Percentiles rank a stretch among this genome's conserved stretches.
phyloP scores from a whole-genome alignment of 2,113 vertebrate genomes.

The Monopterus albus region DNA sequence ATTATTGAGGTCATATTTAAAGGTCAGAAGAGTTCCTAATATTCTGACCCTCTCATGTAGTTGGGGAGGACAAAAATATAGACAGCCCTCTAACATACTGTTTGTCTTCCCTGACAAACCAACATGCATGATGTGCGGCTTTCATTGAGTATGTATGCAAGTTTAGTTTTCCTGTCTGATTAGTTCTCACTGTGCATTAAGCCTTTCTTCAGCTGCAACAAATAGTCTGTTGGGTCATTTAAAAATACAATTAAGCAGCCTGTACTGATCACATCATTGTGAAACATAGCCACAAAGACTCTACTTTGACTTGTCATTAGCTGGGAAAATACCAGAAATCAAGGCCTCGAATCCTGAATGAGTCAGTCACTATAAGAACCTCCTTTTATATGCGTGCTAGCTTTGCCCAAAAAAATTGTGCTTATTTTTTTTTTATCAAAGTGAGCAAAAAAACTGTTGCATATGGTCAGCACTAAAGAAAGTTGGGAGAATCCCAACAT shows the following conservation, averaged over 20 bases:
- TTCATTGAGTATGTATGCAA: no score
- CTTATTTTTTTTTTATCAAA: constrained; percentile 1
- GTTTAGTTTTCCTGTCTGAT: no score
- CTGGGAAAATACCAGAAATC: neutral
- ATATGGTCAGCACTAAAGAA: constrained; percentile 20
- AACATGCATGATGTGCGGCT: no score
- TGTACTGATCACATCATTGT: neutral
- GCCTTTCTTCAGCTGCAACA: neutral
- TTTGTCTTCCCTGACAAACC: no score
- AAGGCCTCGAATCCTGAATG: neutral
- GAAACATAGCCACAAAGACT: neutral
- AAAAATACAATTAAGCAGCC: no score
- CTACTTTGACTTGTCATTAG: neutral
- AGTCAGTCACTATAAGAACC: neutral
- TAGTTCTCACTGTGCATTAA: neutral
- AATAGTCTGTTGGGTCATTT: no score
- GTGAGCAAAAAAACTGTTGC: no score
- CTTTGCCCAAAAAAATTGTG: neutral
- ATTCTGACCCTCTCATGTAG: no score
- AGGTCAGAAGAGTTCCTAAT: no score
- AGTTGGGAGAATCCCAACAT: neutral
- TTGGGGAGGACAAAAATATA: no score
- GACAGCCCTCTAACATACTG: no score
- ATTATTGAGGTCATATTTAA: no score
- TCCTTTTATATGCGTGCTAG: neutral